phyloP scores from a whole-genome alignment of 2,797 vertebrate species.

The Mormyrus proboscirostris region DNA sequence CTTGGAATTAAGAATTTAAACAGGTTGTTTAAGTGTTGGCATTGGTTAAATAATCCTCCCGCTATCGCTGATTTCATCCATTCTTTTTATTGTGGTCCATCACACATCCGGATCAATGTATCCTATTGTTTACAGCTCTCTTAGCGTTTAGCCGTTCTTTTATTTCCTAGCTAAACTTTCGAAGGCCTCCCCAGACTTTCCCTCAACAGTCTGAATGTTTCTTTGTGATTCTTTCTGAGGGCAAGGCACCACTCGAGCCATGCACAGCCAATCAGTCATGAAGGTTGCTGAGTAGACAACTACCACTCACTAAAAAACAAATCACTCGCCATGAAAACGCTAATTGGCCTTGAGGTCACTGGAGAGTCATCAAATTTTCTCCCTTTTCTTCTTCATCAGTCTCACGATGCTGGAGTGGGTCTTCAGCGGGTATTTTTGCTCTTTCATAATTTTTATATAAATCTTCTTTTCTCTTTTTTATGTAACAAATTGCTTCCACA shows the following conservation, averaged over 20 bases:
- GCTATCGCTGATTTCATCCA: not conserved
- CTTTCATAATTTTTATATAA: not conserved
- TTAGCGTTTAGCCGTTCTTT: conserved; percentile 46
- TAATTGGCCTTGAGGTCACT: conserved; percentile 46
- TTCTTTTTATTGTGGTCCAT: conserved; percentile 1
- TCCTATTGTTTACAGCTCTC: conserved; percentile 46
- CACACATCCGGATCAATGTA: conserved; percentile 44
- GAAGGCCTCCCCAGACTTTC: conserved; percentile 49
- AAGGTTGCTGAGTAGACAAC: conserved; percentile 53
- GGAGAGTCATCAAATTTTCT: conserved; percentile 34
- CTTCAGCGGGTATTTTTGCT: not conserved
- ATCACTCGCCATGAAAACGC: conserved; percentile 44
- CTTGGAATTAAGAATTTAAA: conserved; percentile 9
- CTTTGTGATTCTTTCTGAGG: conserved; percentile 46
- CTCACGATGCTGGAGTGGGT: conserved; percentile 12
- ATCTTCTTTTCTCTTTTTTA: conserved; percentile 8
- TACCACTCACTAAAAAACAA: conserved; percentile 38
- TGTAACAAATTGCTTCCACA: conserved; percentile 37
- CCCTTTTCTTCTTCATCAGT: conserved; percentile 16
- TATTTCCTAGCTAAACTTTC: conserved; percentile 45
- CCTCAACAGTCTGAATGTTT: conserved; percentile 44
- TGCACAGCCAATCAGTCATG: conserved; percentile 53
- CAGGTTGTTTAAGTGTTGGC: not conserved
- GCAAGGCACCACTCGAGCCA: conserved; percentile 38
- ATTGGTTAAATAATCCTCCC: not conserved